A percentile compares a stretch with the other conserved stretches of the same genome.
These are phyloP conservation scores for Engystomops pustulosus DNA, from an alignment of 2,113 vertebrate genomes.

Conservation along the genomic window DNA sequence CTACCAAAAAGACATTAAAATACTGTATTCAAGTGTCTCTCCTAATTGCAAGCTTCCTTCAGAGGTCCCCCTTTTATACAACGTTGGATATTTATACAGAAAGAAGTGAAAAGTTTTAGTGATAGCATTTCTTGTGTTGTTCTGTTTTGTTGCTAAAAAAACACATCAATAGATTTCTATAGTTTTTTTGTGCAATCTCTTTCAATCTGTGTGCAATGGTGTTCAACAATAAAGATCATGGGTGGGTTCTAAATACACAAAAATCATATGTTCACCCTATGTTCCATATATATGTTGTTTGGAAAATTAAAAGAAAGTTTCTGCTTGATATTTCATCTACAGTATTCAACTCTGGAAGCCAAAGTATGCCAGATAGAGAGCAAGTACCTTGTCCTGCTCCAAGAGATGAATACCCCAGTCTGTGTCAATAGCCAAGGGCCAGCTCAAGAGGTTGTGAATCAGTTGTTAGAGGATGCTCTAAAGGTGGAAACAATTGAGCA, in stretches of 20 bases:
- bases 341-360: slow-evolving; percentile 91
- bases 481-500: slow-evolving; percentile 85
- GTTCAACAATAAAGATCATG: neutral
- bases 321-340: slow-evolving; percentile 23
- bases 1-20: too few relatives aligned
- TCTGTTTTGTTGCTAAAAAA: too few relatives aligned
- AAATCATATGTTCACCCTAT: too few relatives aligned
- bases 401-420: slow-evolving; percentile 90
- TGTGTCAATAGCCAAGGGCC: slow-evolving; percentile 85
- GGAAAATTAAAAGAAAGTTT: too few relatives aligned
- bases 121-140: too few relatives aligned
- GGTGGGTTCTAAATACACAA: neutral
- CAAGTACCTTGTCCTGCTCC: slow-evolving; percentile 93
- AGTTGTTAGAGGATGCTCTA: slow-evolving; percentile 91
- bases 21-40: too few relatives aligned
- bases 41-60: too few relatives aligned
- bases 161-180: too few relatives aligned
- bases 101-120: too few relatives aligned
- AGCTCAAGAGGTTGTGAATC: slow-evolving; percentile 85
- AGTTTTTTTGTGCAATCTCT: too few relatives aligned
- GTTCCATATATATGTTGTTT: too few relatives aligned
- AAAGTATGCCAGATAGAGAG: slow-evolving; percentile 96
- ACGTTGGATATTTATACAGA: neutral
- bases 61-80: neutral
- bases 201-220: too few relatives aligned